Evolutionary conservation across 2,797 vertebrate species (phyloP), one percentile per base, ranked within the genome.

Genomic region (Sciurus carolinensis): DNA sequence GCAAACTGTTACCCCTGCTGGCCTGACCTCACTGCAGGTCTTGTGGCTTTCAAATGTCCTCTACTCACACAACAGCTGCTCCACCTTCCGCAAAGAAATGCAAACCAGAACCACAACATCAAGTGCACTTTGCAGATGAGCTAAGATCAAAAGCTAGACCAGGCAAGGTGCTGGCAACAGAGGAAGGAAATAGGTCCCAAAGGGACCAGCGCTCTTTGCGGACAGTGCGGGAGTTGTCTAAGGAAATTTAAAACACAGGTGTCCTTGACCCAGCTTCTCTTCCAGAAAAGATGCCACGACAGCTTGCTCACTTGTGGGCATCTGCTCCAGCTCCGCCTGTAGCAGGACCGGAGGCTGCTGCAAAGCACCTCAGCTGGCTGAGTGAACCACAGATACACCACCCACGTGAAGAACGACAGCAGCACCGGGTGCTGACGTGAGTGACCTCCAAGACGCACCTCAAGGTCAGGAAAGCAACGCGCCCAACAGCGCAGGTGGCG

Each of bases 151-250:
- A 36, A 36, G 50, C 7, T 22, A 57, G 73, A 39, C 8, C 1
- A 7, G 0, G 9, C 18, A 17, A 42, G 0, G 7, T 2, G 77
- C 62, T 10, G 47, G 28, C 4, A 1, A 44, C 15, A 47, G 33
- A 2, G 18, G 3, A 22, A 30, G 72, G 33, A 1, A 28, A n/a
- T 0, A 8, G 62, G 36, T 6, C 3, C 36, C 0, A 9, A 22
- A 1, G 66, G 44, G 47, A 5, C 66, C 13, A 24, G 1, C n/a
- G 4, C 33, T 67, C 75, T 28, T 15, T 0, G 59, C 84, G 57
- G 33, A 17, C 5, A 6, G 18, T 1, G 39, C 7, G 36, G 18
- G 28, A 18, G 20, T 24, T 36, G 24, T 0, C 0, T 18, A 44
- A 36, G 52, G 24, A 11, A 44, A 12, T 22, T 11, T 54, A 17